Evolutionary conservation across 2,797 vertebrate species (phyloP), one percentile per base, ranked within the genome.

Genomic region (Scomberomorus guttatus): DNA sequence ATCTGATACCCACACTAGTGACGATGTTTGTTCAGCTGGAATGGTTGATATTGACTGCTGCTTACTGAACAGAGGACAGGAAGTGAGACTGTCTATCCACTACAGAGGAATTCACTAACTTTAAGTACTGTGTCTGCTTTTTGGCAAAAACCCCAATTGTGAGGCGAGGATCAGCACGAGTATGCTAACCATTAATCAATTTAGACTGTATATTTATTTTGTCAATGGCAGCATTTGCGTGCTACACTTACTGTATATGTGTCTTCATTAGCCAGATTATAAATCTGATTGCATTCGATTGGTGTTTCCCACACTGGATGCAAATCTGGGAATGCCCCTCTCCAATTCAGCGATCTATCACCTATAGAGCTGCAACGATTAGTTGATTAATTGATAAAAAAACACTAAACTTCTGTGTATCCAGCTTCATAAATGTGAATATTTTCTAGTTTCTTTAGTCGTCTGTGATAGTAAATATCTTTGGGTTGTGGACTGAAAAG

Each of bases 11-110:
- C 27, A 50, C 79, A 60, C 27, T 50, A 25, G 18, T 57, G 44
- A 67, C 32, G 24, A 37, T 14, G 80, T 79, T 80, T 82, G 70
- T 22, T 85, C 78, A 68, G 65, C 77, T 82, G 76, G 68, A 82
- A 75, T 29, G 24, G 65, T 17, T 70, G 68, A 56, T 65, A 72
- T 62, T 60, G 85, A 82, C 79, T 46, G 61, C 22, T 54, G 6
- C 75, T 69, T 44, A 52, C n/a, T 48, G 60, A 68, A 34, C 17
- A 70, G 63, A 62, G 63, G 61, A 63, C 8, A 56, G n/a, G 58
- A 25, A 27, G 39, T 42, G 39, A 25, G 12, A 15, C 51, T 29
- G 46, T 7, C 48, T 1, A 6, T 46, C 29, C 50, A n/a, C 50
- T 17, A 25, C 69, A 58, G 48, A 75, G 27, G 34, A 76, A 9